Evolutionary conservation across 2,797 vertebrate genomes (phyloP).

Genomic region (Pipistrellus kuhlii): DNA sequence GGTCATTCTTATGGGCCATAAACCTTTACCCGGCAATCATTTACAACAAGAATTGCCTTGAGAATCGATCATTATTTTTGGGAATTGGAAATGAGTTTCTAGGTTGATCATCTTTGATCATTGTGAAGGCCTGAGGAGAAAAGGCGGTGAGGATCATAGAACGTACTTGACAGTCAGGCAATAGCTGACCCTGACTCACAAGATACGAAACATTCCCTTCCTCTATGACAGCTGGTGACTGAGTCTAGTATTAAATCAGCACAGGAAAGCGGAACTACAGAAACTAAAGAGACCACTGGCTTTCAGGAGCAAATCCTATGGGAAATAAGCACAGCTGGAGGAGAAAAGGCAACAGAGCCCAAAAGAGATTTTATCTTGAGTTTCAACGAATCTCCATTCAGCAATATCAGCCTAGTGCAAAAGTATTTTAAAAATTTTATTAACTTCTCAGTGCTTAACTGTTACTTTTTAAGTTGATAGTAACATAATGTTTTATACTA

Average conservation of each 20-base stretch:
- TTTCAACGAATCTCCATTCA: background rate
- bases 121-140: background rate
- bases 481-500: background rate
- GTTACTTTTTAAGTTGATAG: conserved; percentile 26
- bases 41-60: conserved; percentile 71
- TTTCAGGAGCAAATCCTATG: background rate
- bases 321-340: background rate
- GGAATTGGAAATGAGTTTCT: conserved; percentile 69
- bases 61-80: conserved; percentile 55
- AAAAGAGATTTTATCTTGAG: background rate
- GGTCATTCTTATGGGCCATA: conserved; percentile 66
- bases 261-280: background rate
- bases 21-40: conserved; percentile 71
- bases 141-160: background rate
- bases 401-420: background rate
- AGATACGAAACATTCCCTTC: background rate
- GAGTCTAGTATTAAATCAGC: background rate
- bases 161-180: background rate
- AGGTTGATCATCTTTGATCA: conserved; percentile 47
- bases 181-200: background rate
- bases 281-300: background rate
- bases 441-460: background rate
- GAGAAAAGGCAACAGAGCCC: background rate
- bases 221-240: fast-evolving
- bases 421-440: background rate